Evolutionary conservation across 2,113 vertebrate genomes (phyloP), one percentile per base, ranked within the genome.

Genomic region (Montifringilla adamsi): DNA sequence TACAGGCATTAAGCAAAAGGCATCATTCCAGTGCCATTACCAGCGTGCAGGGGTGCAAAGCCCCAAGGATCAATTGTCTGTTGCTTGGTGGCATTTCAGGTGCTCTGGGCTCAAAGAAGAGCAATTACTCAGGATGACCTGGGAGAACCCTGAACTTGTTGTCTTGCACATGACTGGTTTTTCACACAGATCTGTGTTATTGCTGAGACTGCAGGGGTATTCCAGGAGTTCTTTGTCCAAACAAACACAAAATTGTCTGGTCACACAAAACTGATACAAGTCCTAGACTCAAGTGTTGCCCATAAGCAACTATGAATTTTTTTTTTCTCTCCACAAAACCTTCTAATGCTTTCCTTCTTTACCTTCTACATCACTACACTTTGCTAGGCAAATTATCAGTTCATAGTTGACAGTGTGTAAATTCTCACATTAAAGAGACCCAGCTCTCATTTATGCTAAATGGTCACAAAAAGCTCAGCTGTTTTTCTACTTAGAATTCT

Each of bases 41-140:
- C 0, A 1, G 59, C 0, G 0, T 8, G 58, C 5, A 21, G 27
- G 3, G 4, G 31, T 31, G 10, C 55, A 58, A 31, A 83, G 19
- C 10, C 18, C n/a, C 53, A 39, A 46, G 39, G 30, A 64, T 13
- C 47, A 70, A 56, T 14, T 15, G 47, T 14, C 24, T 56, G 24
- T 21, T 84, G 68, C 33, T 68, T 47, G n/a, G 24, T 23, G 47
- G 24, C 7, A 31, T 55, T 78, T 56, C 73, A 75, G 73, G 64
- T 64, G 64, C 53, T 82, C 80, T 75, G 23, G 63, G 50, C 39
- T 72, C 64, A 58, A 64, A 7, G 18, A 82, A 82, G 39, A 86
- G 33, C 33, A 68, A 43, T 52, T 47, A 18, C 47, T 81, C 33
- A 39, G 58, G 49, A 66, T 8, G 23, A 77, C 39, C 62, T 41